Evolutionary conservation across 2,797 vertebrate genomes (phyloP).

Genomic region (Borostomias antarcticus): DNA sequence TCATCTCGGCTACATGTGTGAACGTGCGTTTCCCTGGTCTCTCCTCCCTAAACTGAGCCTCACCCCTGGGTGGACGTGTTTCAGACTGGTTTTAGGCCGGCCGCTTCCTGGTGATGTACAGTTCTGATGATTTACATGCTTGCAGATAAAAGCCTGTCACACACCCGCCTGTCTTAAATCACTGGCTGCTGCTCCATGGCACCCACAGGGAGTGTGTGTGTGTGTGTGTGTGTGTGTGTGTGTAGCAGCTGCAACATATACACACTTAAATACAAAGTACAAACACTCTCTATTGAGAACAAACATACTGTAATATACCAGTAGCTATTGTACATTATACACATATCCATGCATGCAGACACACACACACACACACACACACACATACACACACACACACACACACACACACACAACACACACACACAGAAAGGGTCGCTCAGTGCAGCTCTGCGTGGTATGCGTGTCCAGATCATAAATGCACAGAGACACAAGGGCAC

Average conservation of each 20-base stretch:
- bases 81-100: conserved; percentile 38
- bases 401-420: conserved; percentile 32
- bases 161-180: conserved; percentile 77
- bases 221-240: conserved; percentile 18
- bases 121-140: conserved; percentile 78
- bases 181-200: conserved; percentile 41
- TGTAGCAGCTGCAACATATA: not conserved
- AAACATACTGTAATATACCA: too few relatives aligned
- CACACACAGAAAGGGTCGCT: conserved; percentile 60
- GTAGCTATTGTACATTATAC: too few relatives aligned
- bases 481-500: conserved; percentile 62
- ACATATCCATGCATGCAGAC: conserved; percentile 7
- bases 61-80: conserved; percentile 29
- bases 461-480: conserved; percentile 70
- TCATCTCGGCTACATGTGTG: conserved; percentile 19
- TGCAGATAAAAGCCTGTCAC: conserved; percentile 80
- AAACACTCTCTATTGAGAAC: too few relatives aligned
- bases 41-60: conserved; percentile 17
- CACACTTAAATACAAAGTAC: too few relatives aligned
- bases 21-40: conserved; percentile 16
- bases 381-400: conserved; percentile 45
- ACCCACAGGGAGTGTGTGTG: not conserved
- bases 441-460: conserved; percentile 57
- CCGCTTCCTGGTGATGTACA: conserved; percentile 78
- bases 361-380: conserved; percentile 29